Percentiles rank a stretch among this genome's conserved stretches.
Conservation (phyloP, 2,888 invertebrate species). For the Athalia circularis region DNA sequence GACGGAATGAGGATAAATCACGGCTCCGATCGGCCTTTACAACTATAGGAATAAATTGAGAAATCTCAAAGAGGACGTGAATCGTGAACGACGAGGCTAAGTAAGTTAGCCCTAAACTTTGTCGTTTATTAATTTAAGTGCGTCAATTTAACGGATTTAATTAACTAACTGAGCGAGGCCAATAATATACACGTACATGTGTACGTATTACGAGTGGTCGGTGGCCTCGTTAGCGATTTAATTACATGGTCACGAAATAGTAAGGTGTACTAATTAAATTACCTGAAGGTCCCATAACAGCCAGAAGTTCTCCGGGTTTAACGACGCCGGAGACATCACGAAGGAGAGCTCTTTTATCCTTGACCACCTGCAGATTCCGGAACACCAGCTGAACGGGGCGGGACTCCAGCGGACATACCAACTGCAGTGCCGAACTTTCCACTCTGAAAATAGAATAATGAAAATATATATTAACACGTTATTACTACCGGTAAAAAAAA, state of each 20-base stretch:
- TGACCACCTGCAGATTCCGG: conserved; percentile 78
- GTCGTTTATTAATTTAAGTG: neutral
- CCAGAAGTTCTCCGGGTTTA: conserved; percentile 85
- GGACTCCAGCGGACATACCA: conserved; percentile 78
- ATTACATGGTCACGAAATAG: conserved; percentile 35
- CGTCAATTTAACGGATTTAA: neutral
- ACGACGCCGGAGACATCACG: conserved; percentile 84
- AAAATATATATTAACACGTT: conserved; percentile 39
- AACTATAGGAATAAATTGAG: too few species aligned
- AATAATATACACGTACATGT: neutral
- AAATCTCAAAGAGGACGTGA: neutral
- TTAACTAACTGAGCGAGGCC: too few species aligned
- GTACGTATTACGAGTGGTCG: neutral
- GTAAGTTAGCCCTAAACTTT: neutral
- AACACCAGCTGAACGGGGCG: conserved; percentile 82
- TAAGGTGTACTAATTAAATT: conserved; percentile 52
- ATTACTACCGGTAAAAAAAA: neutral
- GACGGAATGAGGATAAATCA: too few species aligned
- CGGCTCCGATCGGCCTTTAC: too few species aligned
- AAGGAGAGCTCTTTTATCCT: conserved; percentile 78
- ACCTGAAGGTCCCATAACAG: conserved; percentile 90
- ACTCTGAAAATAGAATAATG: conserved; percentile 74
- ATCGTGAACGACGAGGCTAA: neutral
- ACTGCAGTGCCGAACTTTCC: conserved; percentile 78
- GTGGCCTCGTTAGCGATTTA: conserved; percentile 33